Conservation (phyloP, 2,113 vertebrate genomes). For the Myrmophylax atrothorax region DNA sequence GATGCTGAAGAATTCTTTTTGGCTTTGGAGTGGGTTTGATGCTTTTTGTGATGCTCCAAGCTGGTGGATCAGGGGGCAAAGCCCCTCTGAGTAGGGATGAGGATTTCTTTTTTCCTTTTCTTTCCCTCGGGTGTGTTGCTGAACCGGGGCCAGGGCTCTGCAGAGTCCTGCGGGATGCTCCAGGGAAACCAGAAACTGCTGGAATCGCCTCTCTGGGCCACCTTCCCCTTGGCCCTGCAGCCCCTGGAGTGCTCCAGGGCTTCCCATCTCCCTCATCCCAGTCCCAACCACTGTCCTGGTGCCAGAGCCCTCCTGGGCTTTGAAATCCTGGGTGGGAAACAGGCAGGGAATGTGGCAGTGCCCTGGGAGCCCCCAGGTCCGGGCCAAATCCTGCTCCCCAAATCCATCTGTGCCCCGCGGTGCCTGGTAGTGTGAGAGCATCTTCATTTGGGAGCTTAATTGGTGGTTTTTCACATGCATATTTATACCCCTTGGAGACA, state of each 20-base stretch:
- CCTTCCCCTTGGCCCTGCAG: accelerated
- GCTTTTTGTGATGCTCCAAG: background rate
- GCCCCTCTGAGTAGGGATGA: accelerated
- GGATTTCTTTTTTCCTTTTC: background rate
- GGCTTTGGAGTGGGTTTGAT: background rate
- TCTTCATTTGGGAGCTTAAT: background rate
- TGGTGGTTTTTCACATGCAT: background rate
- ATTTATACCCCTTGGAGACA: background rate
- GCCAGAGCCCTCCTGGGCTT: background rate
- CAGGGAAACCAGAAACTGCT: accelerated
- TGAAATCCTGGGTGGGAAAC: background rate
- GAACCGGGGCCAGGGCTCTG: background rate
- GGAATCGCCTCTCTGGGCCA: accelerated
- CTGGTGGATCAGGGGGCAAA: background rate
- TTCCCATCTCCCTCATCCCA: background rate
- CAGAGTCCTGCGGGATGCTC: background rate
- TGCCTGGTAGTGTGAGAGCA: background rate
- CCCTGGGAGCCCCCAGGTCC: background rate
- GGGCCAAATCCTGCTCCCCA: background rate
- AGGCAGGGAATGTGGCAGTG: background rate
- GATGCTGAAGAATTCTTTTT: background rate
- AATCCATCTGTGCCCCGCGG: background rate
- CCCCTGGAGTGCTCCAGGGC: background rate
- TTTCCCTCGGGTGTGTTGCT: background rate
- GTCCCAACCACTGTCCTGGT: accelerated